These are phyloP conservation scores for Heterohyrax brucei DNA, from an alignment of 2,797 vertebrate species.

Conservation along the genomic window DNA sequence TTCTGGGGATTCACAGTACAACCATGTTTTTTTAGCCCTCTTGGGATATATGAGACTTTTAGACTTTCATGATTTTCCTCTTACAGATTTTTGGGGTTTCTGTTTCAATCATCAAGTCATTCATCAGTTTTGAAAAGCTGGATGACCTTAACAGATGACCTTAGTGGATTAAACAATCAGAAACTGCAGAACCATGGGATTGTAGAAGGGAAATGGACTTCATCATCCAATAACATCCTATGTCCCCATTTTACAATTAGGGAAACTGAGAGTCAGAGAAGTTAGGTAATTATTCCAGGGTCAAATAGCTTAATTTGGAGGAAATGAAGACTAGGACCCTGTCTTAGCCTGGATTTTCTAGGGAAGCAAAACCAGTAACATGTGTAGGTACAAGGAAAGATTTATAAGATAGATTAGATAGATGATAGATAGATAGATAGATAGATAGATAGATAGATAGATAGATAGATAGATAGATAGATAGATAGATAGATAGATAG, in stretches of 20 bases:
- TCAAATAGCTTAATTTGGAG: constrained; percentile 12
- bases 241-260: neutral
- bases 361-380: no score
- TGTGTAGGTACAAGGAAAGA: no score
- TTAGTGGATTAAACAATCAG: constrained; percentile 7
- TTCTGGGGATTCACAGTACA: constrained; percentile 35
- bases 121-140: constrained; percentile 12
- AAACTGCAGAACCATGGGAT: neutral
- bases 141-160: neutral
- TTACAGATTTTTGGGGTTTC: neutral
- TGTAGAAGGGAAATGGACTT: neutral
- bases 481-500: no score
- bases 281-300: neutral
- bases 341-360: no score
- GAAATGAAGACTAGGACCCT: neutral
- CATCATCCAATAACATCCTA: neutral
- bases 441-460: no score
- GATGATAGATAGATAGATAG: no score
- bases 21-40: neutral
- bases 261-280: constrained; percentile 13
- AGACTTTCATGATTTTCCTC: neutral
- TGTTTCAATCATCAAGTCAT: neutral
- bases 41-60: neutral
- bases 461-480: no score
- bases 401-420: no score